Evolutionary conservation across 1,140 invertebrate species (phyloP).

Genomic region (Chionoecetes opilio): DNA sequence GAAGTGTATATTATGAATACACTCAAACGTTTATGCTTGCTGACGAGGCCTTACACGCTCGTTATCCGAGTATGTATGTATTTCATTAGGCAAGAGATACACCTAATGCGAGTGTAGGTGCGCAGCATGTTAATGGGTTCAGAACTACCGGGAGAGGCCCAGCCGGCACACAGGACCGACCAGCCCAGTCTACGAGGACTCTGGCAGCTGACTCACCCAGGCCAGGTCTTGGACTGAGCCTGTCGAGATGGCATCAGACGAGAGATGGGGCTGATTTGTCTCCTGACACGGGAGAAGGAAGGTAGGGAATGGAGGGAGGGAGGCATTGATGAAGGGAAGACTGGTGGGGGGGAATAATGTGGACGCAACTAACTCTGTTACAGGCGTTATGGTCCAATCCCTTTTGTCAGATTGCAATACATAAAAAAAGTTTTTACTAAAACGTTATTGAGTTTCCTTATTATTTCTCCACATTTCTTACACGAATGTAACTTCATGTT

Average conservation of each 20-base stretch:
- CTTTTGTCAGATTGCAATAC: constrained; percentile 1
- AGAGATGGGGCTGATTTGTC: constrained; percentile 7
- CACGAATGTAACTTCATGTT: neutral
- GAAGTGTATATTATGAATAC: neutral
- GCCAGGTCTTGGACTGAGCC: neutral
- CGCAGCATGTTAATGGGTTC: constrained; percentile 19
- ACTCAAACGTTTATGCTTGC: neutral
- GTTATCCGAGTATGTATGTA: constrained; percentile 36
- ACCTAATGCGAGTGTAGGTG: neutral
- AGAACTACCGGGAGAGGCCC: neutral
- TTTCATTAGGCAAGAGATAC: neutral
- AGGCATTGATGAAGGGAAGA: neutral
- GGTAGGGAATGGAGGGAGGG: constrained; percentile 7
- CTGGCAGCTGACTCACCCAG: neutral
- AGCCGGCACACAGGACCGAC: neutral
- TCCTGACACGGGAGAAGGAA: neutral
- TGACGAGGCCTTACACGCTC: neutral
- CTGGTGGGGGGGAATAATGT: neutral
- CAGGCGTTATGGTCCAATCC: neutral
- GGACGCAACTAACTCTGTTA: constrained; percentile 15
- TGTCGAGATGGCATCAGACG: constrained; percentile 17
- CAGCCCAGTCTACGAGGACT: neutral
- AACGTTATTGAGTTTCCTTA: neutral
- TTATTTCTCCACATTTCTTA: neutral
- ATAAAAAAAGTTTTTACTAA: neutral